A percentile compares a stretch with the other conserved stretches of the same genome.
Conservation (phyloP, 2,888 invertebrate species). For the Platerodrilus igneus region DNA sequence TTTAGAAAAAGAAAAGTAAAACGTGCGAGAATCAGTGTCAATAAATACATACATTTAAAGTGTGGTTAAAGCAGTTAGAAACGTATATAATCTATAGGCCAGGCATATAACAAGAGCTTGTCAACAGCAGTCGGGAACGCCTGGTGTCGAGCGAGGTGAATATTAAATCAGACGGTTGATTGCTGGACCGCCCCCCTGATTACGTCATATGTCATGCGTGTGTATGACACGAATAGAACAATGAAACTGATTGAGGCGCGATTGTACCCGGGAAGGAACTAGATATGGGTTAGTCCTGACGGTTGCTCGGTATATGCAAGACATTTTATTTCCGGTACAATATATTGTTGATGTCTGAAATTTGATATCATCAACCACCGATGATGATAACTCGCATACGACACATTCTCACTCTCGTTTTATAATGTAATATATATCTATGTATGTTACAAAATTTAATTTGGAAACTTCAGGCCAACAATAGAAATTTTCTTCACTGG, state of each 20-base stretch:
- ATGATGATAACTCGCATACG: conserved; percentile 16
- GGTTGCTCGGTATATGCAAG: conserved; percentile 29
- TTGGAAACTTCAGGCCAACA: no score
- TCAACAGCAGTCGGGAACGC: conserved; percentile 44
- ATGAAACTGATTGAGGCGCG: conserved; percentile 45
- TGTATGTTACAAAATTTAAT: no score
- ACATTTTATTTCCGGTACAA: conserved; percentile 39
- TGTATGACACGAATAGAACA: conserved; percentile 45
- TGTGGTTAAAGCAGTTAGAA: conserved; percentile 43
- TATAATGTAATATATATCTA: no score
- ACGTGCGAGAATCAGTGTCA: no score
- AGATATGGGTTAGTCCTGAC: conserved; percentile 27
- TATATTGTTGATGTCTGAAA: no score
- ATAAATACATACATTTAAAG: conserved; percentile 41
- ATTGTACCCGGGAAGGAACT: conserved; percentile 34
- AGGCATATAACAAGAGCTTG: conserved; percentile 42
- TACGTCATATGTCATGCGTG: conserved; percentile 48
- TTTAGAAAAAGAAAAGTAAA: no score
- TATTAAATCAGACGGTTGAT: conserved; percentile 49
- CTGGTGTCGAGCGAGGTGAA: conserved; percentile 45
- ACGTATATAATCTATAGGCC: conserved; percentile 37
- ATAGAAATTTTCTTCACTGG: no score
- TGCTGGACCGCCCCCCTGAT: conserved; percentile 47
- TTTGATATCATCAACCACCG: no score
- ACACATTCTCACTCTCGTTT: no score